Base-by-base conservation (phyloP, 2,888 invertebrate species). In the Lasioglossum leucozonium region DNA sequence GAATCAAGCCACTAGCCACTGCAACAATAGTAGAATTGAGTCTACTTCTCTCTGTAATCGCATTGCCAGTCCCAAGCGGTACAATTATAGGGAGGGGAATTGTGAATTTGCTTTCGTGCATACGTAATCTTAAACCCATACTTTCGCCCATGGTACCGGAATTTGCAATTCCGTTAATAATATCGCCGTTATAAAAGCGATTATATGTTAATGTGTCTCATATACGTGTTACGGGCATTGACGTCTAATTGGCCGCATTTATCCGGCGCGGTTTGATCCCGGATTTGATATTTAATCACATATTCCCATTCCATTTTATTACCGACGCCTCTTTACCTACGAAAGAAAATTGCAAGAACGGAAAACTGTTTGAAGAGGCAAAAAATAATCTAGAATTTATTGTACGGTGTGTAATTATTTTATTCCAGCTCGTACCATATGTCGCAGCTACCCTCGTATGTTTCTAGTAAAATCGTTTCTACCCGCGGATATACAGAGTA, bases 21-120 rank as follows among this genome's bases (percentile, higher is more conserved):
- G 51, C 51, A 51, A 51, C 51, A 51, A 65, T 65, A 18, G 65
- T 4, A 34, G 65, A 65, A 65, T 65, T 8, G 65, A 34, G 65
- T 65, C 34, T 65, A 18, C 65, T 65, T 34, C 65, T 65, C 34
- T 30, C 65, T 65, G 34, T 34, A 65, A 65, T 65, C 65, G 65
- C 65, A 65, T 65, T 30, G 34, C 8, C 65, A 18, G 18, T 30
- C 18, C 65, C 34, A 34, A 47, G 10, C 13, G 83, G 22, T 16
- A 18, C 65, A 65, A 65, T 65, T 65, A 65, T 65, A 22, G 65
- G n/a, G 34, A 34, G 34, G 65, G 65, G 65, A 65, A 65, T 65
- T 65, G 65, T 34, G 65, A 65, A 65, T 65, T 65, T 65, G 65
- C 65, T 65, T 65, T 34, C 34, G 65, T 30, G 65, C 65, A 65